phyloP scores from a whole-genome alignment of 1,140 invertebrate genomes.

The Drosophila yakuba region DNA sequence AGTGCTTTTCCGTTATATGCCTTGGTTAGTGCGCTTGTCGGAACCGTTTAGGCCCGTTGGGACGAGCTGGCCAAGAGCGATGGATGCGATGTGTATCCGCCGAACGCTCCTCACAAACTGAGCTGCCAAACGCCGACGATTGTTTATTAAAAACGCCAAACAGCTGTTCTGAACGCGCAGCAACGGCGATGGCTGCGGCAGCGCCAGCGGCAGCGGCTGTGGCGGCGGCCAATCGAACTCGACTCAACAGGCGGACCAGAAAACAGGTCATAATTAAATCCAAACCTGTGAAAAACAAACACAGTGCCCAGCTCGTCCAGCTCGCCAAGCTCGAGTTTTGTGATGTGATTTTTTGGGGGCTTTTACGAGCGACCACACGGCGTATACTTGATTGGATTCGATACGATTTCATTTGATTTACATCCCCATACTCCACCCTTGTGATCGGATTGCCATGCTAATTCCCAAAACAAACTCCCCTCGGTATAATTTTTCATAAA shows the following conservation, averaged over 20 bases:
- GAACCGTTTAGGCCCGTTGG: conserved; percentile 55
- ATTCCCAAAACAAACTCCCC: conserved; percentile 38
- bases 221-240: conserved; percentile 42
- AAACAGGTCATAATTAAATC: conserved; percentile 69
- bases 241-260: conserved; percentile 53
- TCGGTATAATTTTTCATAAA: conserved; percentile 6
- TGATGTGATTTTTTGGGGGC: conserved; percentile 9
- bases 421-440: conserved; percentile 65
- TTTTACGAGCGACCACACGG: conserved; percentile 57
- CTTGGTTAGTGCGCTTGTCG: conserved; percentile 17
- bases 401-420: conserved; percentile 80
- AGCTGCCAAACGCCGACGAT: conserved; percentile 50
- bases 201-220: conserved; percentile 20
- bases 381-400: conserved; percentile 68
- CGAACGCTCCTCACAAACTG: conserved; percentile 70
- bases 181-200: conserved; percentile 1
- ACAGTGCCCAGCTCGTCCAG: not conserved
- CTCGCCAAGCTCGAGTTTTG: conserved; percentile 30
- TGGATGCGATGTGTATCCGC: conserved; percentile 67
- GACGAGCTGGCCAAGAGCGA: conserved; percentile 54
- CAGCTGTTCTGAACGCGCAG: conserved; percentile 59
- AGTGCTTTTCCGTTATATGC: not conserved
- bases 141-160: conserved; percentile 76
- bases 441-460: conserved; percentile 56
- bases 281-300: conserved; percentile 46